Evolutionary conservation across 2,113 vertebrate species (phyloP), one percentile per base, ranked within the genome.

Genomic region (Paratilapia polleni): DNA sequence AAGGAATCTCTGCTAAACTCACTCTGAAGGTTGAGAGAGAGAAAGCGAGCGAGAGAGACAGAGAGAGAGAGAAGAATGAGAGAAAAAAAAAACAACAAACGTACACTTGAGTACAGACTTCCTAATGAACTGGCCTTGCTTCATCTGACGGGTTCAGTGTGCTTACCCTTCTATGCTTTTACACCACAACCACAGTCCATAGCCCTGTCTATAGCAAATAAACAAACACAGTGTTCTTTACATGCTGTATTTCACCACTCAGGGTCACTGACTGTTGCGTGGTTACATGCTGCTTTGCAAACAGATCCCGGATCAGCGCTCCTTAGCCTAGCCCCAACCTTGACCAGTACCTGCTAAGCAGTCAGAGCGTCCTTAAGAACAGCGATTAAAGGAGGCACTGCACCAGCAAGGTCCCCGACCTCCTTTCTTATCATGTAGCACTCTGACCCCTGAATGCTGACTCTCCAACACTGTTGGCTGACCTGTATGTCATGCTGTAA

Each of bases 281-380:
- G 93, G 90, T 89, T 94, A 94, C 94, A 94, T 54, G 90, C 88
- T 92, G 94, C 94, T 93, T 91, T 88, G 90, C 92, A 94, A 94
- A 93, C 92, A 92, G 89, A 92, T 88, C 93, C 86, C 8, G 59
- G 90, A 94, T 94, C 93, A 91, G 86, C 54, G 34, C 91, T 91
- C 66, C 88, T 89, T 92, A 80, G 92, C 89, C 93, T 93, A 85
- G 90, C 91, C 94, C 93, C 84, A 90, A 94, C 94, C 94, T 94
- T 94, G 94, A 94, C 94, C 94, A 41, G 77, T 91, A 84, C 89
- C 91, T 94, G 87, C 91, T 91, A 92, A 94, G 91, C 91, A 94
- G 91, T 91, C 80, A 36, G 82, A 86, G 86, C 82, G 49, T 89
- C 87, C 92, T 94, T 85, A 87, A 73, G 89, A 94, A 93, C 92